Evolutionary conservation across 2,888 invertebrate species (phyloP), one percentile per base, ranked within the genome.

Genomic region (Drosophila anomelani): DNA sequence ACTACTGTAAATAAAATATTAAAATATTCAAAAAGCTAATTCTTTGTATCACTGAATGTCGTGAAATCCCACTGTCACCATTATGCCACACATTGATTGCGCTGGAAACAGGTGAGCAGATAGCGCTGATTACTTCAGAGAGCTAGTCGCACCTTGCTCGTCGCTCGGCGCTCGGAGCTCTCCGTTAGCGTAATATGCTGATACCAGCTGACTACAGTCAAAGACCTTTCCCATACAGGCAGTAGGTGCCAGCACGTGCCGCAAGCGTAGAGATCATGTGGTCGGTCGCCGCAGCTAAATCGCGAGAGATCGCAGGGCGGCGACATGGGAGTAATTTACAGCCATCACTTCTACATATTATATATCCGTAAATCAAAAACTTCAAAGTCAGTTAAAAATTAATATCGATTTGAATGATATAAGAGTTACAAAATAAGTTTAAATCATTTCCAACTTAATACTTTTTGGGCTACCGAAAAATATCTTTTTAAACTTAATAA

Each of bases 201-300:
- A 54, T 49, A 75, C 74, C 73, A 59, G 74, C 67, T 80, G 64
- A 62, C 56, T 57, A 60, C 68, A 68, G 78, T 73, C 70, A 78
- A 75, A 78, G 76, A 78, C 72, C 80, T 77, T 47, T 62, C 43
- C 46, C 34, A 62, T 39, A 51, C 10, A 12, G 47, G 6, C 29
- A 15, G 34, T 23, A 32, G 46, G 36, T 26, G 43, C 32, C 56
- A 60, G 69, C 83, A 83, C 84, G 81, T 82, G 81, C 53, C 63
- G 49, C 46, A 66, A 58, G 32, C 47, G 74, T 49, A 46, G 38
- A 47, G 75, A 83, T 85, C 87, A 83, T 83, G 82, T 60, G 78
- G 61, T 58, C 26, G 32, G 61, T 58, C 26, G 32, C 29, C 41
- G 32, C 41, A 43, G 20, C 20, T 20, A 12, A 23, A 32, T 23